A percentile compares a stretch with the other conserved stretches of the same genome.
Evolutionary conservation across 2,113 vertebrate genomes (phyloP).

Genomic region (Pantherophis guttatus): DNA sequence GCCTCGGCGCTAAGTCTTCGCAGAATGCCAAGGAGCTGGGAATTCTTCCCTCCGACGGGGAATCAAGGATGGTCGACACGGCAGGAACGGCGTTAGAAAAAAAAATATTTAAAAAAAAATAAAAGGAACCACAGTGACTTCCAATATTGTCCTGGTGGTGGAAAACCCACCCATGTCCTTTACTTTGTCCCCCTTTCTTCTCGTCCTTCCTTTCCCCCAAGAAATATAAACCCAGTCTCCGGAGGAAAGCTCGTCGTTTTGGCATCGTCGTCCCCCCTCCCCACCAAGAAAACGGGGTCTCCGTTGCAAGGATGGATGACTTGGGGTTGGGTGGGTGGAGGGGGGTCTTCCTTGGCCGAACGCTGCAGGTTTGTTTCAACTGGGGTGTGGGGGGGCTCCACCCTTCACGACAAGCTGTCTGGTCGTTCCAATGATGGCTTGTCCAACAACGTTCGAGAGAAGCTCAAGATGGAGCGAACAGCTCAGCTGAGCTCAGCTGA

Average conservation of each 20-base stretch:
- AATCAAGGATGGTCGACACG: not conserved
- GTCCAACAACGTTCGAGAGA: conserved; percentile 8
- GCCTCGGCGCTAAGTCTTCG: conserved; percentile 1
- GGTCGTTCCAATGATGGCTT: conserved; percentile 19
- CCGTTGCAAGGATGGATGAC: fast-evolving
- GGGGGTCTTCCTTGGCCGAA: not conserved
- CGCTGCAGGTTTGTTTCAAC: not conserved
- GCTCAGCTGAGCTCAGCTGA: not conserved
- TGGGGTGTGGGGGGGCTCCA: too few relatives aligned
- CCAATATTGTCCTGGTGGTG: not conserved
- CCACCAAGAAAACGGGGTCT: not conserved
- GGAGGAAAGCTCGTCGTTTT: not conserved
- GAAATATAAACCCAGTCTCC: not conserved
- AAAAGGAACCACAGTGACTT: not conserved
- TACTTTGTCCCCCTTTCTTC: not conserved
- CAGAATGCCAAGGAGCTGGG: conserved; percentile 43
- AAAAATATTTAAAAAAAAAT: too few relatives aligned
- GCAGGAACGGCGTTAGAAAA: not conserved
- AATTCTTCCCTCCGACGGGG: conserved; percentile 9
- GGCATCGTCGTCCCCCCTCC: too few relatives aligned
- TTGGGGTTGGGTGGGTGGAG: not conserved
- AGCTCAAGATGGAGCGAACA: not conserved
- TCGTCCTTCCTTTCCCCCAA: not conserved
- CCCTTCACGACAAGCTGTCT: not conserved
- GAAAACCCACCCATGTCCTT: not conserved